Percentiles rank a stretch among this genome's conserved stretches.
These are phyloP conservation scores for Harpalus rufipes DNA, from an alignment of 2,888 invertebrate genomes.

Conservation along the genomic window DNA sequence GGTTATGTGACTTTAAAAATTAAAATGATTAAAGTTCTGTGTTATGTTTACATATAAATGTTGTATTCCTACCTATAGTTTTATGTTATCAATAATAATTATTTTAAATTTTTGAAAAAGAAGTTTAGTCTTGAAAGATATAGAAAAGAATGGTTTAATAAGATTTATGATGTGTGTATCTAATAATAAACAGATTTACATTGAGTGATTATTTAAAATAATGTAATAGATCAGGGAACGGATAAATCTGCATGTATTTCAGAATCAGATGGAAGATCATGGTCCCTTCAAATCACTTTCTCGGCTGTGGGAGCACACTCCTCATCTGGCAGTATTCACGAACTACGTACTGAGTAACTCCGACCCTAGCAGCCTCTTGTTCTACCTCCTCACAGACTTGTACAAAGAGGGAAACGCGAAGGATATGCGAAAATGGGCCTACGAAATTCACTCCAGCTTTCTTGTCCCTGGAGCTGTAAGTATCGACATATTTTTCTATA, in stretches of 20 bases:
- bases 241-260: slow-evolving; percentile 72
- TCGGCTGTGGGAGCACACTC: slow-evolving; percentile 90
- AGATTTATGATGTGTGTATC: too few relatives aligned
- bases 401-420: slow-evolving; percentile 91
- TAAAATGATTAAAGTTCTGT: too few relatives aligned
- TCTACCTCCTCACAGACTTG: slow-evolving; percentile 95
- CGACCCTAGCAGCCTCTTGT: slow-evolving; percentile 83
- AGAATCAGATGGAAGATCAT: slow-evolving; percentile 89
- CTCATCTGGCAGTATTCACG: slow-evolving; percentile 95
- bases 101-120: too few relatives aligned
- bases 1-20: too few relatives aligned
- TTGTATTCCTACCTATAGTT: too few relatives aligned
- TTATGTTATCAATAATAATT: too few relatives aligned
- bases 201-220: too few relatives aligned
- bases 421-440: slow-evolving; percentile 98
- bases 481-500: slow-evolving; percentile 69
- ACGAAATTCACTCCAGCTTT: slow-evolving; percentile 98
- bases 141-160: too few relatives aligned
- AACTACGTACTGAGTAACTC: slow-evolving; percentile 93
- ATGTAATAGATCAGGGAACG: neutral
- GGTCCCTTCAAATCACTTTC: slow-evolving; percentile 93
- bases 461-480: slow-evolving; percentile 92
- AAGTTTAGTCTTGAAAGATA: too few relatives aligned
- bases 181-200: too few relatives aligned
- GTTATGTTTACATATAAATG: too few relatives aligned